Evolutionary conservation across 1,140 invertebrate genomes (phyloP).

Genomic region (Pseudomyrmex pallidus): DNA sequence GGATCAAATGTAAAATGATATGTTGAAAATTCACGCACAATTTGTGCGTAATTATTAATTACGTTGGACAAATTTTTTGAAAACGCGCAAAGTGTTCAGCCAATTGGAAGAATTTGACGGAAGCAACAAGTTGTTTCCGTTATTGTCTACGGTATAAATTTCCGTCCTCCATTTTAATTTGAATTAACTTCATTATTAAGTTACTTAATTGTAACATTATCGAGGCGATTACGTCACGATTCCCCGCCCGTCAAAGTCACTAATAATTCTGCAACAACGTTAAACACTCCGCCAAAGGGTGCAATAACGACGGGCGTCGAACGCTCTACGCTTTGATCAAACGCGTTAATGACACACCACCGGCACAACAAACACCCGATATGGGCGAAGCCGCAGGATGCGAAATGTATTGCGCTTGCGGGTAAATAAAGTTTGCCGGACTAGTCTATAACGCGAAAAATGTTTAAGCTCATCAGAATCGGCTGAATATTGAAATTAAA

Average conservation of each 20-base stretch:
- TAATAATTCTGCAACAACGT: constrained; percentile 56
- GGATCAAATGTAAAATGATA: no score
- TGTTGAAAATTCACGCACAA: neutral
- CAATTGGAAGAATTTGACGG: constrained; percentile 47
- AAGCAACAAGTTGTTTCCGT: constrained; percentile 64
- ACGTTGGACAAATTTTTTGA: constrained; percentile 14
- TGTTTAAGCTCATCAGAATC: neutral
- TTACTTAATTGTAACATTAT: constrained; percentile 59
- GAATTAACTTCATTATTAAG: constrained; percentile 50
- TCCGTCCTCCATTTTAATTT: constrained; percentile 42
- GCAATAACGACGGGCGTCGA: constrained; percentile 52
- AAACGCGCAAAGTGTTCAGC: neutral
- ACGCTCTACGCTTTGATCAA: constrained; percentile 49
- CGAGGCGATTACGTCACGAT: constrained; percentile 45
- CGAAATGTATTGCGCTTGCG: constrained; percentile 25
- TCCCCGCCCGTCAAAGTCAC: constrained; percentile 45
- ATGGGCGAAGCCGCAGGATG: constrained; percentile 20
- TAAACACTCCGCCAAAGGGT: constrained; percentile 50
- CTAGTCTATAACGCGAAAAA: neutral
- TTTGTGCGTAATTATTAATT: neutral
- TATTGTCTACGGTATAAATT: constrained; percentile 42
- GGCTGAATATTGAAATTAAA: neutral
- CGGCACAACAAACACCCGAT: constrained; percentile 46
- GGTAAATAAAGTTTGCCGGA: constrained; percentile 20
- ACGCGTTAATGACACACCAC: constrained; percentile 57